Evolutionary conservation across 92 coral and sea anemone genomes (phyloP).

Genomic region (Bergia sp.): DNA sequence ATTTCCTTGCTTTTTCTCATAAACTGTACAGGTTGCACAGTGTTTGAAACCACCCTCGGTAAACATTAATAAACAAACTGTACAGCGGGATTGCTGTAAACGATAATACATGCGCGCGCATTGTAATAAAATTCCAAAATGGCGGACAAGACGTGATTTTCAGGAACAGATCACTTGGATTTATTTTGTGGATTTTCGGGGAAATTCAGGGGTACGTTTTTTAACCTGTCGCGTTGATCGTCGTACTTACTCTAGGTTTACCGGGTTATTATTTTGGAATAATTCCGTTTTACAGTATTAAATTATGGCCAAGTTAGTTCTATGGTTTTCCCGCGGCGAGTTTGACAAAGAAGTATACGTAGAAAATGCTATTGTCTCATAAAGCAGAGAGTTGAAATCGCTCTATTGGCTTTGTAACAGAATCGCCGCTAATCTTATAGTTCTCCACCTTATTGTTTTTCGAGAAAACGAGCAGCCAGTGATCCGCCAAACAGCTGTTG

Average conservation of each 20-base stretch:
- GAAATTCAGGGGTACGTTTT: conserved; percentile 32
- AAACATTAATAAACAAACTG: background rate
- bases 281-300: background rate
- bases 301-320: background rate
- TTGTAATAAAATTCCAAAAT: conserved; percentile 38
- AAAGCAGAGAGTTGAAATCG: background rate
- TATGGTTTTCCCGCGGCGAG: background rate
- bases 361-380: background rate
- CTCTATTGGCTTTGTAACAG: background rate
- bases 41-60: too few relatives aligned
- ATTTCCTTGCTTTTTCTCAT: too few relatives aligned
- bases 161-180: background rate
- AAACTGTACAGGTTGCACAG: too few relatives aligned
- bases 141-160: conserved; percentile 44
- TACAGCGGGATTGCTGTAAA: conserved; percentile 31
- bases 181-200: conserved; percentile 42
- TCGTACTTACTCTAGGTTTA: background rate
- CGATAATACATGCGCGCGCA: conserved; percentile 26
- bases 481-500: background rate
- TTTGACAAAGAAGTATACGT: background rate
- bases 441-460: background rate
- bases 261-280: background rate
- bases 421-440: background rate
- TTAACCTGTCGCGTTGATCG: background rate
- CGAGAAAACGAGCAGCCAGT: background rate